Evolutionary conservation across 1,140 invertebrate species (phyloP), one percentile per base, ranked within the genome.

Genomic region (Euglossa dilemma): DNA sequence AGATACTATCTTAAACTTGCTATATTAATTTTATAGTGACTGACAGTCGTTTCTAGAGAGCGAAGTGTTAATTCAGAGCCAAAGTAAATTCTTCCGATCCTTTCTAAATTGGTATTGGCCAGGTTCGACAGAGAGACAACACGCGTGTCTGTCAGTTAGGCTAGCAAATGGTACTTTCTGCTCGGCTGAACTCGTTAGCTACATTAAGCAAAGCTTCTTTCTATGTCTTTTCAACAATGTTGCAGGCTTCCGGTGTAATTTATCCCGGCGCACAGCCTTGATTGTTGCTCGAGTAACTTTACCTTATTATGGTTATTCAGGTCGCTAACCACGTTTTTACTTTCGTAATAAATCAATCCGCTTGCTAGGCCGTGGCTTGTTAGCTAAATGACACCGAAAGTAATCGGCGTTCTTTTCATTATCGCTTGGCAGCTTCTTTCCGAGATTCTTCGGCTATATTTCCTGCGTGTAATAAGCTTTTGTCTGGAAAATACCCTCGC

Each of bases 151-250:
- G 6, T 25, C 8, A 45, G 43, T 3, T 47, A n/a, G 66, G 66
- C 52, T 56, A 16, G 50, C 56, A 20, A 18, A 52, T 63, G 16
- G 52, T 78, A 75, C 50, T 86, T 87, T 86, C 63, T 54, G 81
- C 69, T 75, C 25, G 70, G 85, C 61, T 79, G 77, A 78, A 79
- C 70, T 79, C 67, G 63, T 47, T 78, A 78, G 72, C 74, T 83
- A 28, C 61, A 52, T 83, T 74, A 18, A 80, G 70, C 47, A 28
- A 86, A 86, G 70, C 61, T 78, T 52, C 74, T 78, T 54, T 59
- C 45, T 71, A 70, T 69, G 67, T 86, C 74, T 81, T 28, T 64
- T 56, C 36, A 23, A 87, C 66, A 82, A n/a, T 47, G 57, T 86
- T 70, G 25, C 16, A 20, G 69, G 57, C 71, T 50, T 69, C 80